Conservation (phyloP, 2,888 invertebrate genomes). For the Phyllotreta striolata region DNA sequence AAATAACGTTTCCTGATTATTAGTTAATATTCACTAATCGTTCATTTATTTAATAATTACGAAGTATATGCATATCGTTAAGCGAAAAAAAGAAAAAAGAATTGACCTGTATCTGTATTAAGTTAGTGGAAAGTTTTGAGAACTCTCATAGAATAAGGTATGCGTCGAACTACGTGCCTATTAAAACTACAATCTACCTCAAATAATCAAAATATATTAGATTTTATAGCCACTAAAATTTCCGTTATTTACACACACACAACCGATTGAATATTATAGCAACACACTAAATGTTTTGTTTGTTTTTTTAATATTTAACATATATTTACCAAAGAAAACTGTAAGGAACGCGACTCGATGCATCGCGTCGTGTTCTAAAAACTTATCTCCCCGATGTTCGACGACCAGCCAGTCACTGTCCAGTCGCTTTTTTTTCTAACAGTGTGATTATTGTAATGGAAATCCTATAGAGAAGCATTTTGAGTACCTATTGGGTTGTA, state of each 20-base stretch:
- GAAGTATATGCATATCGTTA: slow-evolving; percentile 3
- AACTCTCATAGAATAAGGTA: slow-evolving; percentile 56
- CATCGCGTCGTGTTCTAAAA: slow-evolving; percentile 28
- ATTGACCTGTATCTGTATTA: slow-evolving; percentile 35
- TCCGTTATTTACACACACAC: slow-evolving; percentile 57
- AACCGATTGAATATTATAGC: slow-evolving; percentile 16
- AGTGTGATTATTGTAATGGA: not conserved
- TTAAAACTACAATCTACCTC: slow-evolving; percentile 60
- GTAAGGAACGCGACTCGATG: slow-evolving; percentile 35
- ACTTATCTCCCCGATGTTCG: slow-evolving; percentile 30
- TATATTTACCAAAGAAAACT: slow-evolving; percentile 36
- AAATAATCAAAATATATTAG: slow-evolving; percentile 61
- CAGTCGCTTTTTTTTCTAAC: not conserved
- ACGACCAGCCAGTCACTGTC: slow-evolving; percentile 32
- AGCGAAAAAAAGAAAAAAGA: slow-evolving; percentile 11
- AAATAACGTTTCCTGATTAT: too few relatives aligned
- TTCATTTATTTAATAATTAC: not conserved
- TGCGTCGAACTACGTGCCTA: slow-evolving; percentile 57
- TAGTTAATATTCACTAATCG: too few relatives aligned
- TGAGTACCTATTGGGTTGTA: too few relatives aligned
- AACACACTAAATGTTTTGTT: slow-evolving; percentile 26
- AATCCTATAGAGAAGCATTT: too few relatives aligned
- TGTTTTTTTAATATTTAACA: slow-evolving; percentile 22
- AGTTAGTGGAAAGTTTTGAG: slow-evolving; percentile 56
- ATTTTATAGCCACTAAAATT: slow-evolving; percentile 58